These are phyloP conservation scores for Netelia melanura DNA, from an alignment of 2,888 invertebrate genomes.

Conservation along the genomic window DNA sequence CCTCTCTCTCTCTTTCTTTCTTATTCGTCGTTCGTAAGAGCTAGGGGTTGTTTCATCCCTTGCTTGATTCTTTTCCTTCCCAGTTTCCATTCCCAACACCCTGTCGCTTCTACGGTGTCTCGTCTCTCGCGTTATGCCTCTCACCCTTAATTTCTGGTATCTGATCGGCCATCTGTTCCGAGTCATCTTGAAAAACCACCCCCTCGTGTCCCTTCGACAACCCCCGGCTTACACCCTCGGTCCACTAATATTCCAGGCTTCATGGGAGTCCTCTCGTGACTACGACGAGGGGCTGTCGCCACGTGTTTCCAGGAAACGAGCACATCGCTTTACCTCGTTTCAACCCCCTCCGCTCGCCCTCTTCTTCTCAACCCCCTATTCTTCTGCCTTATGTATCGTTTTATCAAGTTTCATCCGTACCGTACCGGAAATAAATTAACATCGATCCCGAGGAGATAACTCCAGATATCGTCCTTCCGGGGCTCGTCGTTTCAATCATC, in stretches of 20 bases:
- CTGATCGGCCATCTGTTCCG: slow-evolving; percentile 85
- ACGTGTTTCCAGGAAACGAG: slow-evolving; percentile 48
- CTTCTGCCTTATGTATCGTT: slow-evolving; percentile 10
- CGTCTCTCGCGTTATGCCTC: slow-evolving; percentile 60
- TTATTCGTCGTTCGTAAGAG: slow-evolving; percentile 10
- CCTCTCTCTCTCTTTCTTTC: slow-evolving; percentile 66
- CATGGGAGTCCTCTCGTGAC: not conserved
- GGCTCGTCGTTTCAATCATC: slow-evolving; percentile 55
- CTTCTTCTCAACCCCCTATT: not conserved
- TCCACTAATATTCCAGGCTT: slow-evolving; percentile 47
- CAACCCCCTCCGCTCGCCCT: not conserved
- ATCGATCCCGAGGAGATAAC: slow-evolving; percentile 30
- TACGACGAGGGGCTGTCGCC: slow-evolving; percentile 9
- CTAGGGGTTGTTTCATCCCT: slow-evolving; percentile 46
- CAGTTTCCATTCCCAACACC: slow-evolving; percentile 15
- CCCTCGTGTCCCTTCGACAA: slow-evolving; percentile 42
- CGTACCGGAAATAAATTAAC: slow-evolving; percentile 47
- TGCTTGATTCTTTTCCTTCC: slow-evolving; percentile 29
- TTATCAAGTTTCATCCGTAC: slow-evolving; percentile 16
- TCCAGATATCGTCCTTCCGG: slow-evolving; percentile 18
- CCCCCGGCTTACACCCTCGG: slow-evolving; percentile 2
- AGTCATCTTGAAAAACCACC: slow-evolving; percentile 73
- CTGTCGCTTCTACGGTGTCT: slow-evolving; percentile 72
- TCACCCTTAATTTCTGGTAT: slow-evolving; percentile 83
- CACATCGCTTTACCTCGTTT: slow-evolving; percentile 19